Base-by-base conservation (phyloP, 2,797 vertebrate genomes). In the Neosalanx taihuensis region DNA sequence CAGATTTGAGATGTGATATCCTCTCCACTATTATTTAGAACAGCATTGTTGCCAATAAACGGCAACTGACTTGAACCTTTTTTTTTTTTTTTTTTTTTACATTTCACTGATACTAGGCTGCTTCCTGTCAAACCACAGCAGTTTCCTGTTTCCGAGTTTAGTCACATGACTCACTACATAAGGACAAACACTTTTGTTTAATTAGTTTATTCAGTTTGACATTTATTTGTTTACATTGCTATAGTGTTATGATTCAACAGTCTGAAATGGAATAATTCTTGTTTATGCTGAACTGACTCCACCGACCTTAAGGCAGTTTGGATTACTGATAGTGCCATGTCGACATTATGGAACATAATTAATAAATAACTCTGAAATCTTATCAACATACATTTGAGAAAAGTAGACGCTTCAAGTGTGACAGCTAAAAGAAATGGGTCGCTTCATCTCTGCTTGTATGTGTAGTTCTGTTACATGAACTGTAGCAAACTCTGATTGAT, bases 351-450 rank as follows among this genome's bases (percentile, higher is more conserved):
- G 78, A 79, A 79, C 71, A 81, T 71, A 84, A 81, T 84, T 76
- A 81, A 84, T 84, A 84, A 84, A 85, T 84, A 85, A 79, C 75
- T 79, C 79, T 81, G 75, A 75, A 70, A 75, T 82, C 76, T 70
- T 76, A 77, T 78, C 73, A 71, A 74, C 77, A 74, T 72, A 71
- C 64, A 65, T 41, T 41, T 58, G 33, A 29, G n/a, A 17, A 59
- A 58, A 72, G 23, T 41, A 18, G 53, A 70, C 53, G 3, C 72
- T 74, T 64, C 18, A 13, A 75, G 64, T 26, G 64, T 65, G 58
- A 73, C 30, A 49, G 13, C 7, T 75, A 49, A 15, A 15, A 3
- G n/a, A 60, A 13, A 35, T 31, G 30, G 30, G 65, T 29, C 62
- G 33, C 49, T 67, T 53, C 72, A 60, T 73, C 58, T 30, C 41